A percentile compares a stretch with the other conserved stretches of the same genome.
Conservation (phyloP, 2,888 invertebrate genomes). For the Eupithecia subfuscata region DNA sequence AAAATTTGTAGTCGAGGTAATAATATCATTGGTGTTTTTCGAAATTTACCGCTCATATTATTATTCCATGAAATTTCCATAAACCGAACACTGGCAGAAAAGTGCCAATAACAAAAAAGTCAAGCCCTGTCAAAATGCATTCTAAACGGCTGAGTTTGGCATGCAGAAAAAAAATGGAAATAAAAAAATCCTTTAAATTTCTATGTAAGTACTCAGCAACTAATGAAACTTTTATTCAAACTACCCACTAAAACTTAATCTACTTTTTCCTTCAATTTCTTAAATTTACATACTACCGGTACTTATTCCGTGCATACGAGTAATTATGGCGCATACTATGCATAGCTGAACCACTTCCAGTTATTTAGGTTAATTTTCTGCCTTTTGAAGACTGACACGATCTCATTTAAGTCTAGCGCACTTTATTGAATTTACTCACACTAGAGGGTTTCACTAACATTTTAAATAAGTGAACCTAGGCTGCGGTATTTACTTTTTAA, state of each 20-base stretch:
- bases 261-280: conserved; percentile 13
- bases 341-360: conserved; percentile 53
- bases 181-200: neutral
- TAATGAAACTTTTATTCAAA: neutral
- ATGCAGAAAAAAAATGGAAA: neutral
- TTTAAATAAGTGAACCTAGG: conserved; percentile 6
- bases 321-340: conserved; percentile 54
- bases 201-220: neutral
- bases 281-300: conserved; percentile 27
- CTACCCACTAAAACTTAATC: conserved; percentile 3
- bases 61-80: too few relatives aligned
- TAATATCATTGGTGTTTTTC: too few relatives aligned
- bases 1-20: too few relatives aligned
- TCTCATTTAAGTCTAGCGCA: conserved; percentile 46
- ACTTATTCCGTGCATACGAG: conserved; percentile 49
- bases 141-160: neutral
- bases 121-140: too few relatives aligned
- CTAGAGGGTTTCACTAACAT: conserved; percentile 27
- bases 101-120: too few relatives aligned
- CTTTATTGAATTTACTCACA: conserved; percentile 56
- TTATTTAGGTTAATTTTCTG: conserved; percentile 67
- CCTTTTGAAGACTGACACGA: conserved; percentile 55
- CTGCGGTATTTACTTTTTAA: neutral
- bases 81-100: too few relatives aligned
- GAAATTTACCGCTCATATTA: too few relatives aligned